Evolutionary conservation across 2,113 vertebrate genomes (phyloP).

Genomic region (Stegastes partitus): DNA sequence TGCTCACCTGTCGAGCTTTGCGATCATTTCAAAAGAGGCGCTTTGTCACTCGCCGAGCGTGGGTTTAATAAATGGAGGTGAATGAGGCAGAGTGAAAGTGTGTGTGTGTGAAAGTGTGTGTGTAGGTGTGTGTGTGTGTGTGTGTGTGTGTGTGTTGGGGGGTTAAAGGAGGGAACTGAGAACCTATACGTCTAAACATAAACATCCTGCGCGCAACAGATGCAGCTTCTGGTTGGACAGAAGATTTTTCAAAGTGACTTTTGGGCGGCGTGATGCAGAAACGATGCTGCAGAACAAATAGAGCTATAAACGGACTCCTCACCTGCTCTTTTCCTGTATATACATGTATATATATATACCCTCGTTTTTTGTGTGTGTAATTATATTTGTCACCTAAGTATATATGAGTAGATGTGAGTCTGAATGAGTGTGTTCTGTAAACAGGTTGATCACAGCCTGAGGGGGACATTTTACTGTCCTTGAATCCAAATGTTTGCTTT

Average conservation of each 20-base stretch:
- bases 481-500: neutral
- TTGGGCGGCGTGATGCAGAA: conserved; percentile 55
- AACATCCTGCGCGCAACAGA: conserved; percentile 76
- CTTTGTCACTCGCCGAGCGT: conserved; percentile 62
- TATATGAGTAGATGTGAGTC: too few species aligned
- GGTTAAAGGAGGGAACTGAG: conserved; percentile 70
- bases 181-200: conserved; percentile 74
- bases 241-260: conserved; percentile 73
- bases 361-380: too few species aligned
- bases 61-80: conserved; percentile 69
- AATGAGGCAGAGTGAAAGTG: conserved; percentile 75
- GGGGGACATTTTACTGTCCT: too few species aligned
- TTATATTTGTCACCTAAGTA: too few species aligned
- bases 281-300: conserved; percentile 25
- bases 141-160: conserved; percentile 5
- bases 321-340: too few species aligned
- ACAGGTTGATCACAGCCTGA: too few species aligned
- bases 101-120: conserved; percentile 44
- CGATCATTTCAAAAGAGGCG: conserved; percentile 83
- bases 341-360: too few species aligned
- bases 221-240: conserved; percentile 82
- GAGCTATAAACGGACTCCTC: conserved; percentile 20
- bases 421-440: too few species aligned
- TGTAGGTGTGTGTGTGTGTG: conserved; percentile 44
- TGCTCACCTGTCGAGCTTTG: conserved; percentile 87